Percentiles rank a stretch among this genome's conserved stretches.
Evolutionary conservation across 2,113 vertebrate genomes (phyloP).

Genomic region (Rhynchomys soricoides): DNA sequence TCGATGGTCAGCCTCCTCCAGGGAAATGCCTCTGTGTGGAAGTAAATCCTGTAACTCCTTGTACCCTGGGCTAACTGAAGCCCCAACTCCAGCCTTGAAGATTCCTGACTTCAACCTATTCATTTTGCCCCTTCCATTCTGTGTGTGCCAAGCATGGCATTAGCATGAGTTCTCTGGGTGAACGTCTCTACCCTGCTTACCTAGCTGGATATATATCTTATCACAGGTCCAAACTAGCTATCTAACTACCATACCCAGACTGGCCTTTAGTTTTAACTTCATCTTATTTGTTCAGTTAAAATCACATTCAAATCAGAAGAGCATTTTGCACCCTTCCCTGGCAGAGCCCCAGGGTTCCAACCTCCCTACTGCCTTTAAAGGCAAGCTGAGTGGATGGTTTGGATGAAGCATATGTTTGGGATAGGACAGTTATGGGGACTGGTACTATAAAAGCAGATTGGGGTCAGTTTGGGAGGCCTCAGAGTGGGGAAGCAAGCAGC

Average conservation of each 20-base stretch:
- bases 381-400: background rate
- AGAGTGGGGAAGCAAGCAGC: background rate
- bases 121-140: too few species aligned
- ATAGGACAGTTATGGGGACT: slow-evolving; percentile 18
- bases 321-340: rapidly evolving
- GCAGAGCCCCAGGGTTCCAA: background rate
- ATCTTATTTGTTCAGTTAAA: background rate
- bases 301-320: background rate
- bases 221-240: background rate
- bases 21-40: background rate
- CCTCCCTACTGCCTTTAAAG: background rate
- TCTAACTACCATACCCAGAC: background rate
- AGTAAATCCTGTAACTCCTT: background rate
- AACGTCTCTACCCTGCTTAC: rapidly evolving
- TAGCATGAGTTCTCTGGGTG: rapidly evolving
- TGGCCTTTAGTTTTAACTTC: background rate
- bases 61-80: background rate
- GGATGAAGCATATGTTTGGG: background rate
- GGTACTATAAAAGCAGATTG: slow-evolving; percentile 64
- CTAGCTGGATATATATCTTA: background rate
- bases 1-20: background rate
- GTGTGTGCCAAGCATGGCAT: rapidly evolving
- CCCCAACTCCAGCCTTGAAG: background rate
- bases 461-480: background rate
- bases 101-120: background rate